A percentile compares a stretch with the other conserved stretches of the same genome.
These are phyloP conservation scores for Lissonota sp. DNA, from an alignment of 2,888 invertebrate genomes.

Conservation along the genomic window DNA sequence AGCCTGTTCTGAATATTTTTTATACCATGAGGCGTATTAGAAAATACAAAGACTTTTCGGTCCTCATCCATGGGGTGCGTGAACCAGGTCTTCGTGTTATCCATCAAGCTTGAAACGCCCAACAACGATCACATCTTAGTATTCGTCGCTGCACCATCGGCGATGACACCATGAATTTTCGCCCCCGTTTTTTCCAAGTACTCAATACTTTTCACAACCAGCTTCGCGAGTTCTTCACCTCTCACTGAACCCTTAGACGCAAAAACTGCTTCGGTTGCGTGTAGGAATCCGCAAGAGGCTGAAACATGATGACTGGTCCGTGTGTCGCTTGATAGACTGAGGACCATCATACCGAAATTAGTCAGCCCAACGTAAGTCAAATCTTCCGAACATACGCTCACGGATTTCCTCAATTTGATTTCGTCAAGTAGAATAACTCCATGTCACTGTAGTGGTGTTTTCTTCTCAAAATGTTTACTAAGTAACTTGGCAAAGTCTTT, in stretches of 20 bases:
- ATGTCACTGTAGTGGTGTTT: too few species aligned
- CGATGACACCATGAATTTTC: conserved; percentile 49
- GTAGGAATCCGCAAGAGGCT: conserved; percentile 6
- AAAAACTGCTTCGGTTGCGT: background rate
- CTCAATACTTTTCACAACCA: conserved; percentile 28
- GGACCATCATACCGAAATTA: too few species aligned
- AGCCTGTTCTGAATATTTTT: conserved; percentile 39
- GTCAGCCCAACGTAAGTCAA: too few species aligned
- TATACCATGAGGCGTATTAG: conserved; percentile 27
- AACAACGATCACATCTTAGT: conserved; percentile 42
- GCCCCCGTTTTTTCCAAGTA: conserved; percentile 50
- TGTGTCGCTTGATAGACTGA: conserved; percentile 1
- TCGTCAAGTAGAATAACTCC: too few species aligned
- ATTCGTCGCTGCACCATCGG: conserved; percentile 45
- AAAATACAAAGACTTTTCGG: conserved; percentile 39
- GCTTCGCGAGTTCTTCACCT: conserved; percentile 42
- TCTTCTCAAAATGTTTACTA: conserved; percentile 49
- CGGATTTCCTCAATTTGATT: too few species aligned
- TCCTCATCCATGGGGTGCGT: conserved; percentile 36
- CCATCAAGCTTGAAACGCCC: conserved; percentile 16
- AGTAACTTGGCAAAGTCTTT: conserved; percentile 57
- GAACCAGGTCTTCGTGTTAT: conserved; percentile 31
- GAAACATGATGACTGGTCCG: background rate
- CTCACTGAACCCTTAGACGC: background rate
- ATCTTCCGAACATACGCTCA: too few species aligned